These are phyloP conservation scores for Neria commutata DNA, from an alignment of 2,888 invertebrate genomes.

Conservation along the genomic window DNA sequence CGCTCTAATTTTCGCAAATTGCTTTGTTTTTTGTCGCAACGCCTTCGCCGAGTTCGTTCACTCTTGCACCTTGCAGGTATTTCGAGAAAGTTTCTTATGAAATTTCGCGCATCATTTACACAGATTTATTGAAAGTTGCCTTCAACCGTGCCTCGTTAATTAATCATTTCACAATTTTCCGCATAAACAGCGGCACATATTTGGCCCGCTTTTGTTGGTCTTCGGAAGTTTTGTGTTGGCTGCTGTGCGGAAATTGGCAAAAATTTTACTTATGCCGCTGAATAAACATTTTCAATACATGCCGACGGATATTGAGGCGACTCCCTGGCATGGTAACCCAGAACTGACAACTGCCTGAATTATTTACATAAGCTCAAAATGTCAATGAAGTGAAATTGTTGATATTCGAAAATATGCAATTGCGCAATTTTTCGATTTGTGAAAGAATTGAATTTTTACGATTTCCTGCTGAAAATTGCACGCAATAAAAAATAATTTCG, in stretches of 20 bases:
- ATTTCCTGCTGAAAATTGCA: too few species aligned
- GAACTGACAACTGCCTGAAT: neutral
- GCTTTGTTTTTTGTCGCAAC: conserved; percentile 30
- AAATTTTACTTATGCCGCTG: neutral
- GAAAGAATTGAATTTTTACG: too few species aligned
- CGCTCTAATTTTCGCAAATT: conserved; percentile 39
- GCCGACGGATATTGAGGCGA: neutral
- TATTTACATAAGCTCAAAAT: conserved; percentile 1
- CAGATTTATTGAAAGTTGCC: neutral
- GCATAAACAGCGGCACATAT: neutral
- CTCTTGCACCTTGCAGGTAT: conserved; percentile 34
- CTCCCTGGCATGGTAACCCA: neutral
- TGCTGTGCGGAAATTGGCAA: neutral
- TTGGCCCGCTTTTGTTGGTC: neutral
- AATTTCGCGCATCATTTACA: conserved; percentile 1
- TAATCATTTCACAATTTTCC: neutral
- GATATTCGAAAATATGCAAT: too few species aligned
- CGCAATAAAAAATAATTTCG: too few species aligned
- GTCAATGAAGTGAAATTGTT: too few species aligned
- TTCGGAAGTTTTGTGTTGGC: neutral
- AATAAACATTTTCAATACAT: neutral
- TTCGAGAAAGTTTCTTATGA: too few species aligned
- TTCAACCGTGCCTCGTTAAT: neutral
- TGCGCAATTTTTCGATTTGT: too few species aligned
- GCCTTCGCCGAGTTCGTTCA: conserved; percentile 47